Conservation (phyloP, 2,888 invertebrate genomes). For the Pterostichus niger region DNA sequence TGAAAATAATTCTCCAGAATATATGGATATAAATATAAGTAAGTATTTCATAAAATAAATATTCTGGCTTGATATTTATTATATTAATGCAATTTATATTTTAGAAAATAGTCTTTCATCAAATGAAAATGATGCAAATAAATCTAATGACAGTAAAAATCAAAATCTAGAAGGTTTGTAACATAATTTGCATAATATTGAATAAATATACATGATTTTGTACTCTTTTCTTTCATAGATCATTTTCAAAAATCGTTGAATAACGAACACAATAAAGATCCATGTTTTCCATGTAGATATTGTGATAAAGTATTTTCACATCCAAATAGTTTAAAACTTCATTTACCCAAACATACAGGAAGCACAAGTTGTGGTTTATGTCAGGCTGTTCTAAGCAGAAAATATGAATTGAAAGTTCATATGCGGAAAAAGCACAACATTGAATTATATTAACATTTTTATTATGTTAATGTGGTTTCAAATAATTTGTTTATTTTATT, state of each 20-base stretch:
- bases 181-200: not conserved
- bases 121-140: slow-evolving; percentile 3
- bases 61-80: too few relatives aligned
- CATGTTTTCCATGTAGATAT: slow-evolving; percentile 19
- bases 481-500: slow-evolving; percentile 7
- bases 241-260: not conserved
- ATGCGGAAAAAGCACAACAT: slow-evolving; percentile 69
- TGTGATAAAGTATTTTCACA: slow-evolving; percentile 78
- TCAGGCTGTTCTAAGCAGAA: slow-evolving; percentile 77
- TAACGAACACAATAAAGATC: slow-evolving; percentile 7
- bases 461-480: not conserved
- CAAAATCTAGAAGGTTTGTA: slow-evolving; percentile 25
- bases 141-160: slow-evolving; percentile 9
- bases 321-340: slow-evolving; percentile 78
- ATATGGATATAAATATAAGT: slow-evolving; percentile 13
- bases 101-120: slow-evolving; percentile 1
- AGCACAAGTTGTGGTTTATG: slow-evolving; percentile 78
- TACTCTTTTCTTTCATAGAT: not conserved
- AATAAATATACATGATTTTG: slow-evolving; percentile 10
- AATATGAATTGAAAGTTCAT: slow-evolving; percentile 72
- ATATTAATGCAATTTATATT: not conserved
- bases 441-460: slow-evolving; percentile 39
- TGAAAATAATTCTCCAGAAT: not conserved
- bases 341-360: slow-evolving; percentile 78
- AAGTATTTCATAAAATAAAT: not conserved